Conservation (phyloP, 1,140 invertebrate species). For the Pantala flavescens region DNA sequence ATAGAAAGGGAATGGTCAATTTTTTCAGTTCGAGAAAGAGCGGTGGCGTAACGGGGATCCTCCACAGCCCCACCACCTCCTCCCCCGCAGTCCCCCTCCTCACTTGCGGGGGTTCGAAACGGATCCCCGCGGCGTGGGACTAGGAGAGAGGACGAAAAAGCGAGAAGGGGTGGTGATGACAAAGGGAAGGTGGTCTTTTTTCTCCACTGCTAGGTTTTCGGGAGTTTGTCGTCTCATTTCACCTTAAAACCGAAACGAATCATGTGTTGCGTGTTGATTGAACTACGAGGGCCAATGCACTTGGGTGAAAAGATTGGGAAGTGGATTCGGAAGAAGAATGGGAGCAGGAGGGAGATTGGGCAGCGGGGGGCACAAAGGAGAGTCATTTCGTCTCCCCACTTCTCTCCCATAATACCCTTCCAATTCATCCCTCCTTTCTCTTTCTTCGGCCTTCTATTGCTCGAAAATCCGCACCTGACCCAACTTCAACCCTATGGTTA, state of each 20-base stretch:
- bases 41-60: no score
- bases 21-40: no score
- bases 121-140: no score
- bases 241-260: background rate
- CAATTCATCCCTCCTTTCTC: background rate
- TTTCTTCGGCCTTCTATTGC: background rate
- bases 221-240: slow-evolving; percentile 8
- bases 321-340: background rate
- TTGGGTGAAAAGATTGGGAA: background rate
- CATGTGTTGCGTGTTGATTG: slow-evolving; percentile 1
- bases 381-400: background rate
- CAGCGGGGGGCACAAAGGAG: slow-evolving; percentile 1
- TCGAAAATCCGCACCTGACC: slow-evolving; percentile 3
- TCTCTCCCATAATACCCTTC: background rate
- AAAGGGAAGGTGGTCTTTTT: background rate
- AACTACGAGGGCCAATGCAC: background rate
- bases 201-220: background rate
- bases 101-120: no score
- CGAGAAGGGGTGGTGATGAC: background rate
- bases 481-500: background rate
- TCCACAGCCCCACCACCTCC: no score
- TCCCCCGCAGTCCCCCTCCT: no score
- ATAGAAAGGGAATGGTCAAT: no score
- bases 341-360: background rate
- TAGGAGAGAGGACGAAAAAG: background rate